Conservation (phyloP, 2,797 vertebrate genomes). For the Galaxias olidus region DNA sequence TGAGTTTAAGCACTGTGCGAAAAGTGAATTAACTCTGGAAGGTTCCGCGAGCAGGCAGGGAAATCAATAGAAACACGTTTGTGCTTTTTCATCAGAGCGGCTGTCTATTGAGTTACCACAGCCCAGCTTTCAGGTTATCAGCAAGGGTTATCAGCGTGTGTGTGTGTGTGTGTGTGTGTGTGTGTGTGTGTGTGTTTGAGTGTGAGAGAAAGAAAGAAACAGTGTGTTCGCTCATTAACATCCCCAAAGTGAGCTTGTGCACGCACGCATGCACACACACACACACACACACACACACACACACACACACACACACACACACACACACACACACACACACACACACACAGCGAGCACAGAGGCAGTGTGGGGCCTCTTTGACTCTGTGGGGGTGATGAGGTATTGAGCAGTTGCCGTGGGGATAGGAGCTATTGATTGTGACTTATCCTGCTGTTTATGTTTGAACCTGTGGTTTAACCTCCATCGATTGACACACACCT, state of each 20-base stretch:
- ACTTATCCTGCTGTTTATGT: constrained; percentile 84
- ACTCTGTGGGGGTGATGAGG: constrained; percentile 64
- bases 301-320: neutral
- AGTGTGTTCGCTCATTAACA: constrained; percentile 68
- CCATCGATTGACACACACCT: constrained; percentile 76
- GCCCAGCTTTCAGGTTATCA: constrained; percentile 69
- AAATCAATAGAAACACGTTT: constrained; percentile 72
- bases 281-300: constrained; percentile 18
- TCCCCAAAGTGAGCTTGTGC: constrained; percentile 46
- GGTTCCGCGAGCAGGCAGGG: constrained; percentile 50
- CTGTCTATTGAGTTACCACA: constrained; percentile 62
- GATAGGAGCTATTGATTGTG: constrained; percentile 78
- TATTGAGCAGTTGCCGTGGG: constrained; percentile 80
- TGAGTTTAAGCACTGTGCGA: constrained; percentile 28
- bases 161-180: constrained; percentile 27
- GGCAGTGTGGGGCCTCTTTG: constrained; percentile 22
- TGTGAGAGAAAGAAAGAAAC: neutral
- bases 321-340: constrained; percentile 22
- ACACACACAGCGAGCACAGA: constrained; percentile 18
- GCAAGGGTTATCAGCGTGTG: constrained; percentile 46
- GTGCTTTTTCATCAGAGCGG: constrained; percentile 54
- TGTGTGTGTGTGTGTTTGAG: constrained; percentile 12
- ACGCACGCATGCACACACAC: constrained; percentile 16
- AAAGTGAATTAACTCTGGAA: constrained; percentile 54
- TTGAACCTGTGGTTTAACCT: constrained; percentile 82